Percentiles rank a stretch among this genome's conserved stretches.
Conservation (phyloP, 2,113 vertebrate genomes). For the Pterocles burchelli region DNA sequence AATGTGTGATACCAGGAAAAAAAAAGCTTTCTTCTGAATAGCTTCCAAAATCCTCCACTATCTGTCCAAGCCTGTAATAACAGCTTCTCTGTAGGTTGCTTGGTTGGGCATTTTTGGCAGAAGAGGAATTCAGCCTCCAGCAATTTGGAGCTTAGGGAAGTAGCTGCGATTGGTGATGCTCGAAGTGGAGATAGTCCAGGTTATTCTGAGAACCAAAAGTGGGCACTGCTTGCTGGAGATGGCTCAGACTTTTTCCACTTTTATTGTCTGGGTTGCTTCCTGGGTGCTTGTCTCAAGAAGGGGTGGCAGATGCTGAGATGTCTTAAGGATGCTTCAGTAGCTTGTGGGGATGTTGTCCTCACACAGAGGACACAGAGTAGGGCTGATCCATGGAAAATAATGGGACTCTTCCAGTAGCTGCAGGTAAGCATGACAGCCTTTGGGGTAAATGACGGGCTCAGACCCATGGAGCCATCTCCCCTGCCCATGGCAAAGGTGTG, state of each 20-base stretch:
- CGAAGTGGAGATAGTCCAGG: too few relatives aligned
- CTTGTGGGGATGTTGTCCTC: not conserved
- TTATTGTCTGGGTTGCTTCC: not conserved
- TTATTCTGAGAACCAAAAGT: not conserved
- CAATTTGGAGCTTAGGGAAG: not conserved
- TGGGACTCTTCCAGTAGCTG: not conserved
- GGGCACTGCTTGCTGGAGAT: not conserved
- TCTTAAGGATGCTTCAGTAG: not conserved
- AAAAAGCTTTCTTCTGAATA: not conserved
- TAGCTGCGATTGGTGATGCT: not conserved
- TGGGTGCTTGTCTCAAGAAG: not conserved
- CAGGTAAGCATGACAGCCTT: not conserved
- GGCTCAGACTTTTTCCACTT: not conserved
- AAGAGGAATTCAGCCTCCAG: not conserved
- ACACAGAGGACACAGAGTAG: not conserved
- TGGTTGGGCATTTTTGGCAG: not conserved
- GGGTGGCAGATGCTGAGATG: not conserved
- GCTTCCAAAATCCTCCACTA: not conserved
- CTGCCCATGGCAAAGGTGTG: not conserved
- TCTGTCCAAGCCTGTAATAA: not conserved
- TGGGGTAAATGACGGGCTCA: not conserved
- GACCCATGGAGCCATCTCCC: not conserved
- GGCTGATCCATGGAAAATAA: not conserved
- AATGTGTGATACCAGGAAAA: not conserved
- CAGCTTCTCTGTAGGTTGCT: not conserved